A percentile compares a stretch with the other conserved stretches of the same genome.
Evolutionary conservation across 2,113 vertebrate genomes (phyloP).

Genomic region (Callorhinus ursinus): DNA sequence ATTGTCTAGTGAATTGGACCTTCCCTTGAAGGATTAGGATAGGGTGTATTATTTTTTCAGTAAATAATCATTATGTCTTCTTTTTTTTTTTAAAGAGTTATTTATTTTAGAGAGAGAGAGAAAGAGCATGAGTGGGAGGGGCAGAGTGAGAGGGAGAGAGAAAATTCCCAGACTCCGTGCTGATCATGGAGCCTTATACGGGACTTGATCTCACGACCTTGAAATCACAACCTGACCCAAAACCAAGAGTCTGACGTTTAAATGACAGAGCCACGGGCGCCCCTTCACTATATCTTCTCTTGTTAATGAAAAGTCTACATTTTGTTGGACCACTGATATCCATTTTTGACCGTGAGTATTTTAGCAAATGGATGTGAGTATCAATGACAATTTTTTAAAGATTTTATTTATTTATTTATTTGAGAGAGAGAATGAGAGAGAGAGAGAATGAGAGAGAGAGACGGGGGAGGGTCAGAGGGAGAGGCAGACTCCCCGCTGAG

Average conservation of each 20-base stretch:
- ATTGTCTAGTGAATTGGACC: background rate
- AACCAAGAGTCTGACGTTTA: background rate
- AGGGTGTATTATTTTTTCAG: background rate
- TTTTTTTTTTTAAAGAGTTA: background rate
- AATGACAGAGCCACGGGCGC: background rate
- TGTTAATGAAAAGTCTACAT: background rate
- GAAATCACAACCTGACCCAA: background rate
- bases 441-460: no score
- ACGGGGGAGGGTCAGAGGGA: no score
- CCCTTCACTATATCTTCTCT: background rate
- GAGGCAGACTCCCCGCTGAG: no score
- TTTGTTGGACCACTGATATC: background rate
- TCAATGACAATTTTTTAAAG: background rate
- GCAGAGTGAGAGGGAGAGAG: background rate
- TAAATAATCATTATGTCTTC: background rate
- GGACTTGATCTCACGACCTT: background rate
- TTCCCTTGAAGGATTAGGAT: background rate
- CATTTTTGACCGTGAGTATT: background rate
- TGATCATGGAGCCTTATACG: background rate
- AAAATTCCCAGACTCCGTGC: background rate
- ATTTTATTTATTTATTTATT: no score
- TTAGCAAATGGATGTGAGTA: background rate
- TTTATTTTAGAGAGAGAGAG: background rate
- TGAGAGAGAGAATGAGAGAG: no score
- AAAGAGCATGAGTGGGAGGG: background rate